Evolutionary conservation across 2,888 invertebrate genomes (phyloP), one percentile per base, ranked within the genome.

Genomic region (Meteorus colon): DNA sequence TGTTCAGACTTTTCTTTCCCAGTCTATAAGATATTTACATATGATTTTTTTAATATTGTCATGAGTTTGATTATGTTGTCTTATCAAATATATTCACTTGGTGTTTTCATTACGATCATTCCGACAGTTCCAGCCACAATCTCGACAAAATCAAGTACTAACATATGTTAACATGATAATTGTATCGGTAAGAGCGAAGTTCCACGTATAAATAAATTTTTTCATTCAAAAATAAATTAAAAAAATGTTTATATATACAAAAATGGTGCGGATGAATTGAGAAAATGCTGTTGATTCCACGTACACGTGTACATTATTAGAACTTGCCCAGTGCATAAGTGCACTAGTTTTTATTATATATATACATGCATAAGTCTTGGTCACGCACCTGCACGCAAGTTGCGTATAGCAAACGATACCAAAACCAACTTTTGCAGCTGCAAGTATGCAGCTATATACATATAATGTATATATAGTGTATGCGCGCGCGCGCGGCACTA

Each of bases 361-460:
- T 48, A 16, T 48, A 48, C 48, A 48, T 48, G 16, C 14, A 48
- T 10, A 19, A 55, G 41, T 71, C 62, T 71, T 59, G 71, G 71
- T 71, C 71, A 71, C 41, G 78, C 73, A 81, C 73, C 81, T 79
- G 81, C 80, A 74, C 76, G 73, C 74, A 55, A 69, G 70, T 80
- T 81, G 77, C 80, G 80, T 80, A 77, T 60, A 75, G 55, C 75
- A 77, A 62, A 51, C 78, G 78, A 76, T 77, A 80, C 79, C 62
- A 71, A 71, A 71, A 71, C 62, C 37, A 71, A 79, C 73, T 79
- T 76, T 75, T 72, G 59, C 75, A 73, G 62, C 75, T 16, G 79
- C 69, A 74, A 78, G 55, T 55, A 55, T 41, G 67, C 67, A 29
- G 27, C 19, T 34, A 45, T 29, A 59, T 62, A 24, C 59, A 62